Base-by-base conservation (phyloP, 2,888 invertebrate genomes). In the Halictus ligatus region DNA sequence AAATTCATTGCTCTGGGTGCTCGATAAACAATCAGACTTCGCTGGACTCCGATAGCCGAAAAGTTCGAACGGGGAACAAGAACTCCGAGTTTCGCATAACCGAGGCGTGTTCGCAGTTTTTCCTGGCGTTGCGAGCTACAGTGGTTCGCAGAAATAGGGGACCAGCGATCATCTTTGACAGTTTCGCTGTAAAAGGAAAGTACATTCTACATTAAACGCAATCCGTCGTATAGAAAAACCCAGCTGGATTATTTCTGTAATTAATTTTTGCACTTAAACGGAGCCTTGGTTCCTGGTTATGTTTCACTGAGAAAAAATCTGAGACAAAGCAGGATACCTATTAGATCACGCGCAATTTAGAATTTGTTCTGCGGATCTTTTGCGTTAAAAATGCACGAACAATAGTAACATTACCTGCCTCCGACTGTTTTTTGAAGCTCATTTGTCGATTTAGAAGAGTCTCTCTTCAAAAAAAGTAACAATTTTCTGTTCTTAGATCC, bases 11-110 rank as follows among this genome's bases (percentile, higher is more conserved):
- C 58, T 58, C 58, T 4, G n/a, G n/a, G 12, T 58, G 58, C 58
- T 58, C n/a, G 21, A 58, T 58, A 58, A 58, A 58, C 58, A 58
- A 58, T 58, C 58, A 58, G 58, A 58, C n/a, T 58, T 58, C n/a
- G 4, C 58, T 8, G 58, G n/a, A n/a, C 58, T 58, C 58, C 1
- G 46, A 46, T 46, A 46, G 12, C 46, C 46, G 58, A n/a, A 58
- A 58, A 58, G 58, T 58, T 58, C n/a, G 58, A n/a, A 58, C 58
- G 58, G 1, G n/a, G n/a, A 58, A n/a, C 58, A n/a, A n/a, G 58
- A 58, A 58, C 58, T 12, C 10, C 58, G 58, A 54, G 54, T 54
- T 54, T 54, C 54, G 54, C 54, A n/a, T 58, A 58, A 58, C 58
- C n/a, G n/a, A 21, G 2, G n/a, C 10, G 4, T n/a, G n/a, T 12